Base-by-base conservation (phyloP, 2,888 invertebrate species). In the Hydroisotoma schaefferi region DNA sequence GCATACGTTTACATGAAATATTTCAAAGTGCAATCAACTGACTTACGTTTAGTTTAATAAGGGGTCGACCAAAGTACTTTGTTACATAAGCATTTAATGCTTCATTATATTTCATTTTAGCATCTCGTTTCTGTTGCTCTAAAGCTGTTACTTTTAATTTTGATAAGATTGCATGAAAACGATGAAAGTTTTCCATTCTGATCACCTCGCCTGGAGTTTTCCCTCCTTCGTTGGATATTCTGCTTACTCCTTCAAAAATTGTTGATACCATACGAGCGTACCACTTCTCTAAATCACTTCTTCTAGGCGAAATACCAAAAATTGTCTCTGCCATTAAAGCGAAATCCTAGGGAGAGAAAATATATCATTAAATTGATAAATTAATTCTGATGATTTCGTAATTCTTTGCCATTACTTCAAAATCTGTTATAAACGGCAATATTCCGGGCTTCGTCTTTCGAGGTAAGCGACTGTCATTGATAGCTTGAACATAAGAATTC, bases 171-270 rank as follows among this genome's bases (percentile, higher is more conserved):
- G 87, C 90, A 77, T 89, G 87, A 76, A 99, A 84, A 74, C 90
- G 88, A 81, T 98, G 97, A 79, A 90, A 97, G 79, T 98, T 99
- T 81, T 98, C 90, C 87, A 94, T 90, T 78, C 89, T 88, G 52
- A 95, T 84, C 46, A 95, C 93, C 80, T 92, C 89, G 52, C 87
- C 84, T 4, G 97, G 98, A 18, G 94, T 94, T 80, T 94, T 94
- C 68, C 87, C 86, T 77, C 93, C 91, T 74, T 93, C 90, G 55
- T 79, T 80, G 1, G 91, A 86, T 72, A 93, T 88, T 51, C 83
- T 78, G 38, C 84, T 81, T 66, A 95, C 88, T 65, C 87, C 87
- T 71, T 88, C 87, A 77, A 93, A 86, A 80, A 94, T 89, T 43
- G 87, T 87, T 69, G 82, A 82, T n/a, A 91, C 86, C 73, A 93